Base-by-base conservation (phyloP, 2,888 invertebrate genomes). In the Leucophenga maculata region DNA sequence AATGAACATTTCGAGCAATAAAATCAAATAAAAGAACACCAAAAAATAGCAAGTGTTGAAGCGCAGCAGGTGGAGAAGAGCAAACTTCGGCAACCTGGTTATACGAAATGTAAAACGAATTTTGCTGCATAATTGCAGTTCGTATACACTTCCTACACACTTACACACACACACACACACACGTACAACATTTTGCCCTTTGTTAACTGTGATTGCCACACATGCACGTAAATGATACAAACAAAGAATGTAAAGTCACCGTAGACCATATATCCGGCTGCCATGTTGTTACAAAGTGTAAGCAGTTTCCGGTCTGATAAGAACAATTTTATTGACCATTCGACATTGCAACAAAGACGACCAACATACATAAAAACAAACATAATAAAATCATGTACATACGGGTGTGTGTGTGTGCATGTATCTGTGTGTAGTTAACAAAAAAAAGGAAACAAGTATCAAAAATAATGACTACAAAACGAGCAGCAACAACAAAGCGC, bases 161-260 rank as follows among this genome's bases (percentile, higher is more conserved):
- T 3, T 39, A 32, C 1, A 14, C 22, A 22, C 20, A 31, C 31
- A 31, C 16, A 44, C 11, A 60, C 60, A 18, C 31, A 60, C 76
- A 3, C 78, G 76, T 74, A 82, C 69, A n/a, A n/a, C n/a, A n/a
- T n/a, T n/a, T n/a, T n/a, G n/a, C 74, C 80, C 74, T 81, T 72
- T 81, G 71, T 71, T 73, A 74, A 77, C 83, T 72, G 71, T 75
- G 74, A 82, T 78, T 74, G 81, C 75, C 74, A 77, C 75, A 72
- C 75, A 74, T 72, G 72, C 67, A 66, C 59, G 46, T 67, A 55
- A 55, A 57, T 11, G 20, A 55, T 50, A 59, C 59, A 59, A 18
- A 39, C n/a, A 62, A 46, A 46, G 46, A 2, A 8, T 4, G 26
- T 2, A 26, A 26, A 26, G 26, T n/a, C 3, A 26, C 3, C 26